Evolutionary conservation across 2,797 vertebrate species (phyloP).

Genomic region (Oreochromis grahami): DNA sequence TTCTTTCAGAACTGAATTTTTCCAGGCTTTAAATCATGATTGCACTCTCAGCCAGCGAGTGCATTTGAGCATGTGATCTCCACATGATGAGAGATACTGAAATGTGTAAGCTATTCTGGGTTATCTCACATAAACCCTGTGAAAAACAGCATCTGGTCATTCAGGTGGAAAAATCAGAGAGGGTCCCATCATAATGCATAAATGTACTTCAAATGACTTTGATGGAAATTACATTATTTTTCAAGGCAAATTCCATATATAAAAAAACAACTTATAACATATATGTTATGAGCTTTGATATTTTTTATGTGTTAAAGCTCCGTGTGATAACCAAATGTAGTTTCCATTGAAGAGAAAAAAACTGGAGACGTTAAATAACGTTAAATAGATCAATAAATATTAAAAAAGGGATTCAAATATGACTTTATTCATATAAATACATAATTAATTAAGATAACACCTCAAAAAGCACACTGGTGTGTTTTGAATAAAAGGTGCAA

Average conservation of each 20-base stretch:
- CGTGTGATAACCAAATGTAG: neutral
- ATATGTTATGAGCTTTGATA: neutral
- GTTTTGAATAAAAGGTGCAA: neutral
- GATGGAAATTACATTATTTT: neutral
- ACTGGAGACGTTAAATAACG: neutral
- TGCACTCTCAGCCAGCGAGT: neutral
- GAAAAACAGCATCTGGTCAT: slow-evolving; percentile 54
- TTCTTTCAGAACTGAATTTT: neutral
- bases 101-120: slow-evolving; percentile 6
- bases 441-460: neutral
- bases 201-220: neutral
- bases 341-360: neutral
- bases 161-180: neutral
- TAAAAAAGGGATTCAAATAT: neutral
- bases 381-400: neutral
- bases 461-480: neutral
- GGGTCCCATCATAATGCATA: neutral
- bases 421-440: neutral
- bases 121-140: slow-evolving; percentile 30
- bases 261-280: neutral
- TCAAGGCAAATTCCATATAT: neutral
- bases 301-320: neutral
- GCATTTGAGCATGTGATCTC: neutral
- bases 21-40: neutral
- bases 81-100: neutral